These are phyloP conservation scores for Brachyistius frenatus DNA, from an alignment of 2,113 vertebrate genomes.

Conservation along the genomic window DNA sequence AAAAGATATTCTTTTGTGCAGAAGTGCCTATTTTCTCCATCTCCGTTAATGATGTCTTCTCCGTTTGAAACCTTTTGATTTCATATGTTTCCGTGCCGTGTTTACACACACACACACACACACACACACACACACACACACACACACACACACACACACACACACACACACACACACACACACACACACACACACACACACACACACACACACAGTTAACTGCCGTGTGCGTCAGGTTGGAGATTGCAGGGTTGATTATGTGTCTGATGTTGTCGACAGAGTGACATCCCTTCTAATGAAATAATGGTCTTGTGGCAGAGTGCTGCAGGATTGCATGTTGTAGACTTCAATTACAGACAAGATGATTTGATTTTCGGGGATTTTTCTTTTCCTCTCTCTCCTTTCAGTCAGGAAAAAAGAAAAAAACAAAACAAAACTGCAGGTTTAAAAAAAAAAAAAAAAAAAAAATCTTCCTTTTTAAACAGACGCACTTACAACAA, in stretches of 20 bases:
- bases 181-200: too few species aligned
- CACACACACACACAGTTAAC: too few species aligned
- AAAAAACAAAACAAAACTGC: conserved; percentile 52
- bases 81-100: conserved; percentile 30
- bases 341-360: conserved; percentile 82
- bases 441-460: conserved; percentile 51
- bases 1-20: conserved; percentile 50
- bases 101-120: conserved; percentile 28
- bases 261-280: conserved; percentile 76
- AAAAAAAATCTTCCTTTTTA: conserved; percentile 58
- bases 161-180: too few species aligned
- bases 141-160: too few species aligned
- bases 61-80: conserved; percentile 60
- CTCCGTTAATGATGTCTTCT: conserved; percentile 38
- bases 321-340: conserved; percentile 76
- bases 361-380: conserved; percentile 36
- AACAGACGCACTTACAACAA: conserved; percentile 50
- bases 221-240: conserved; percentile 44
- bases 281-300: conserved; percentile 84
- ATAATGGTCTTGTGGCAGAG: conserved; percentile 79
- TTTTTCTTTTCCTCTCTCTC: conserved; percentile 26
- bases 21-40: conserved; percentile 40
- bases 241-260: conserved; percentile 80
- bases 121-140: too few species aligned
- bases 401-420: conserved; percentile 64